These are phyloP conservation scores for Pipa parva DNA, from an alignment of 2,113 vertebrate genomes.

Conservation along the genomic window DNA sequence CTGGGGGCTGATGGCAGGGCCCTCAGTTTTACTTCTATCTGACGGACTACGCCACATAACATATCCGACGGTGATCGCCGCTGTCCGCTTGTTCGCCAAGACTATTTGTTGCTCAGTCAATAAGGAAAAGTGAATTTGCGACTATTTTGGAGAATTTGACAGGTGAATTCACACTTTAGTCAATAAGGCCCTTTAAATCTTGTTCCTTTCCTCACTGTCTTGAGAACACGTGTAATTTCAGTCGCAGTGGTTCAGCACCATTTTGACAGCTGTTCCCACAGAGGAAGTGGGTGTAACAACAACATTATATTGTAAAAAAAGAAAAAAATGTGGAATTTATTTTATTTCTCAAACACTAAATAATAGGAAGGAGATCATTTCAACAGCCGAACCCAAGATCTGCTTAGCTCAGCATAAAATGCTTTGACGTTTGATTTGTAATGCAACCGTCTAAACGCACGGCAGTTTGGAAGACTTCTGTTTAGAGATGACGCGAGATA, in stretches of 20 bases:
- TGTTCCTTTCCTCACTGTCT: slow-evolving; percentile 49
- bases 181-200: no score
- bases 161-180: no score
- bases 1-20: no score
- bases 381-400: not conserved
- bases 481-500: not conserved
- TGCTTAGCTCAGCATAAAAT: slow-evolving; percentile 18
- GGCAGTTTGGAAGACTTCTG: not conserved
- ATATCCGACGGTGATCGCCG: no score
- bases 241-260: slow-evolving; percentile 62
- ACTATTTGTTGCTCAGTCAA: no score
- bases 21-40: no score
- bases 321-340: slow-evolving; percentile 38
- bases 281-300: slow-evolving; percentile 74
- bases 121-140: no score
- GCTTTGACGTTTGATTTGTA: slow-evolving; percentile 2
- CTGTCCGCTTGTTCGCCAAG: no score
- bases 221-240: slow-evolving; percentile 61
- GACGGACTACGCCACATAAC: no score
- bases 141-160: no score
- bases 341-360: slow-evolving; percentile 20
- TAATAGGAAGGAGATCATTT: slow-evolving; percentile 27
- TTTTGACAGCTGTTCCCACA: slow-evolving; percentile 80
- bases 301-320: slow-evolving; percentile 47
- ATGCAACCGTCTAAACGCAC: not conserved